Base-by-base conservation (phyloP, 2,797 vertebrate species). In the Falco columbarius region DNA sequence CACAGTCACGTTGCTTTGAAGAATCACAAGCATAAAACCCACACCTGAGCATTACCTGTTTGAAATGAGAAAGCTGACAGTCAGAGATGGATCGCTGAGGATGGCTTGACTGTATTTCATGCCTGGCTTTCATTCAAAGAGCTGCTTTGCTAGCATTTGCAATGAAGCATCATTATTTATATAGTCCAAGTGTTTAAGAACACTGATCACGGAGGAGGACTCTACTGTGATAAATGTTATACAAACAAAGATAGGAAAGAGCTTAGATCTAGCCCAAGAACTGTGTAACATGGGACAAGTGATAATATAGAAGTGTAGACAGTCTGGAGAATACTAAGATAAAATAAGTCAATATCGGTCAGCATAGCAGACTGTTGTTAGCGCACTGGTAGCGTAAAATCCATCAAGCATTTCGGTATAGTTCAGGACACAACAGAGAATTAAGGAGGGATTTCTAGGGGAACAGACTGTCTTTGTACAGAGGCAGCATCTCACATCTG, bases 281-380 rank as follows among this genome's bases (percentile, higher is more conserved):
- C 81, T 81, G 58, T 75, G 32, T 75, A 95, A 72, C 0, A 0
- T 51, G 42, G 17, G n/a, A 81, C 23, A 88, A 83, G 49, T n/a
- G 82, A 68, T 95, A 93, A 71, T 63, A 85, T 23, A 90, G n/a
- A 95, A 94, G 83, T 46, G 8, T 18, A 65, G 88, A 56, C 21
- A 32, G 26, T 49, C 56, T 81, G 34, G 44, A 94, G 54, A 90
- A 81, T 58, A 51, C 44, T 38, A 81, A 91, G 56, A 61, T 74
- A 87, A 89, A 93, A 63, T 21, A 75, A 83, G 23, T 88, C 65
- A 76, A 13, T 82, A 91, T 44, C 10, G 3, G 40, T 84, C 83
- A 82, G 54, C 19, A 3, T 62, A 84, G 81, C 49, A 72, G 68
- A 70, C 32, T 46, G 68, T 61, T 54, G 16, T 54, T 61, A 46